These are phyloP conservation scores for Phorcus lineatus DNA, from an alignment of 2,888 invertebrate species.

Conservation along the genomic window DNA sequence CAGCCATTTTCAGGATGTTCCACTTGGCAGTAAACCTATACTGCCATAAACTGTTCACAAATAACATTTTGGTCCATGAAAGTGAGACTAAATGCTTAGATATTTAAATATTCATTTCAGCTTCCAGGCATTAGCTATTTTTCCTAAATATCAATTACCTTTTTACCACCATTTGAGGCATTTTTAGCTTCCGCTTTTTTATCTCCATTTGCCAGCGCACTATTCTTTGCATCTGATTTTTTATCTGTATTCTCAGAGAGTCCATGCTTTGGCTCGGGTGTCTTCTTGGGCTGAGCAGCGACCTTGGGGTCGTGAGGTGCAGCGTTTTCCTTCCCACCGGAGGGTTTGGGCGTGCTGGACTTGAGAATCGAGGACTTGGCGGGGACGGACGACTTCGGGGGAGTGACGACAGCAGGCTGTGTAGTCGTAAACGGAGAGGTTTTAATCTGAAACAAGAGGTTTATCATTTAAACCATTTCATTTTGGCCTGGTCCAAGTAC, in stretches of 20 bases:
- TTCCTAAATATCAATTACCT: too few species aligned
- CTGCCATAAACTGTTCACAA: too few species aligned
- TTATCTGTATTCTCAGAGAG: background rate
- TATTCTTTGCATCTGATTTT: conserved; percentile 4
- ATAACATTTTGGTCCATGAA: too few species aligned
- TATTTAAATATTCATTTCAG: too few species aligned
- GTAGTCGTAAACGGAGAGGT: background rate
- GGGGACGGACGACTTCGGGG: background rate
- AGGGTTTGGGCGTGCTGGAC: conserved; percentile 9
- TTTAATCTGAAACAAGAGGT: background rate
- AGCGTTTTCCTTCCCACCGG: conserved; percentile 3
- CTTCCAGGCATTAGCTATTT: too few species aligned
- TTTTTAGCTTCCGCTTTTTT: background rate
- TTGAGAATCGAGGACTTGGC: conserved; percentile 8
- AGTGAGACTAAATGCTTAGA: too few species aligned
- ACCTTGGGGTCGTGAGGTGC: background rate
- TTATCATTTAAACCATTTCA: too few species aligned
- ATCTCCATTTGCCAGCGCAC: conserved; percentile 11
- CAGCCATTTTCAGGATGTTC: too few species aligned
- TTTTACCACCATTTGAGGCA: conserved; percentile 9
- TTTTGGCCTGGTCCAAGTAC: too few species aligned
- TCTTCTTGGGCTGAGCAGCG: background rate
- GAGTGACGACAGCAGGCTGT: background rate
- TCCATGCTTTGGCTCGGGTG: background rate
- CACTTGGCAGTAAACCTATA: too few species aligned